A percentile compares a stretch with the other conserved stretches of the same genome.
These are phyloP conservation scores for Sakesphorus luctuosus DNA, from an alignment of 2,113 vertebrate genomes.

Conservation along the genomic window DNA sequence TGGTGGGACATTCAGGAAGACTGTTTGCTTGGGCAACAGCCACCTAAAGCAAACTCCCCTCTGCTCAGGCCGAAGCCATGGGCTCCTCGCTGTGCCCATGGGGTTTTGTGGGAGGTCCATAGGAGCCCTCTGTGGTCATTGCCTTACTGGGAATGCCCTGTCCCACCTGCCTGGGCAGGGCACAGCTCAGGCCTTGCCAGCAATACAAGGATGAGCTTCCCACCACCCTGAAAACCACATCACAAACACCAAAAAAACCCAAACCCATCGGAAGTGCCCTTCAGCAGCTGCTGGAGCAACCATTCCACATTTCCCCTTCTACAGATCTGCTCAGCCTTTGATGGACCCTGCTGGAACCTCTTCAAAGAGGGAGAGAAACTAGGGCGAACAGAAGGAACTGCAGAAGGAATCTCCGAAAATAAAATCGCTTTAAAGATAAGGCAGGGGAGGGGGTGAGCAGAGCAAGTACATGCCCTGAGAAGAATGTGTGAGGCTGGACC, in stretches of 20 bases:
- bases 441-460: conserved; percentile 50
- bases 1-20: neutral
- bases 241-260: neutral
- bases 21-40: neutral
- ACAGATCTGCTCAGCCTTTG: conserved; percentile 17
- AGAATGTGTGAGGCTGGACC: conserved; percentile 58
- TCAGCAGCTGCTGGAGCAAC: conserved; percentile 24
- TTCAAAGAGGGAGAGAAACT: conserved; percentile 49
- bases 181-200: neutral
- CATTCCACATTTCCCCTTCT: conserved; percentile 1
- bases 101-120: neutral
- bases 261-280: neutral
- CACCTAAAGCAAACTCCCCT: neutral
- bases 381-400: conserved; percentile 45
- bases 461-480: conserved; percentile 45
- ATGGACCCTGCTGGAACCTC: conserved; percentile 57
- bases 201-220: neutral
- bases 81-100: fast-evolving
- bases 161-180: neutral
- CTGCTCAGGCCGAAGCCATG: neutral
- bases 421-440: conserved; percentile 60
- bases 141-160: neutral
- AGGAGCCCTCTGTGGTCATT: neutral
- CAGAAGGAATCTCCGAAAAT: conserved; percentile 62
- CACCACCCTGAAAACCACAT: conserved; percentile 12